These are phyloP conservation scores for Lepeophtheirus nordmannii DNA, from an alignment of 2,888 invertebrate genomes.

Conservation along the genomic window DNA sequence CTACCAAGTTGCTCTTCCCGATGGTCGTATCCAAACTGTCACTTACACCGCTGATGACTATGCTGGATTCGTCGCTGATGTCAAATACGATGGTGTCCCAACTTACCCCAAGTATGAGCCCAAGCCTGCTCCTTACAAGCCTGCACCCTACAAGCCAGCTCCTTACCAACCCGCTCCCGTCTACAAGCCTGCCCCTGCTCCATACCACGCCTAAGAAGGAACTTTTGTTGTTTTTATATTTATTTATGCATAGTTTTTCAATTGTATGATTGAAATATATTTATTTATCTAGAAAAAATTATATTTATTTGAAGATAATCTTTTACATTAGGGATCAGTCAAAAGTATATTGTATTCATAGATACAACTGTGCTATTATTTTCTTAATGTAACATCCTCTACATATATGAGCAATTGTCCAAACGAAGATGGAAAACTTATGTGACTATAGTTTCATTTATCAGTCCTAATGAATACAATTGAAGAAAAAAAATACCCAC, in stretches of 20 bases:
- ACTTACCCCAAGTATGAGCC: conserved; percentile 23
- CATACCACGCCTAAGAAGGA: conserved; percentile 3
- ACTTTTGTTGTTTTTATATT: neutral
- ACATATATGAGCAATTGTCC: too few relatives aligned
- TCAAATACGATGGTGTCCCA: conserved; percentile 17
- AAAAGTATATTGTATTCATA: too few relatives aligned
- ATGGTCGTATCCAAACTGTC: conserved; percentile 22
- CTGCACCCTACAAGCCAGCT: conserved; percentile 20
- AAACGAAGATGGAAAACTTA: too few relatives aligned
- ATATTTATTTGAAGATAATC: too few relatives aligned
- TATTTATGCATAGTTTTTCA: neutral
- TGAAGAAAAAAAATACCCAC: too few relatives aligned
- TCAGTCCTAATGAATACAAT: too few relatives aligned
- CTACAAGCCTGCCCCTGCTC: conserved; percentile 2
- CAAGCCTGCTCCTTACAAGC: conserved; percentile 8
- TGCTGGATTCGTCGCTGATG: conserved; percentile 22
- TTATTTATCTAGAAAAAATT: too few relatives aligned
- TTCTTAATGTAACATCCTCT: too few relatives aligned
- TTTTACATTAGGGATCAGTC: too few relatives aligned
- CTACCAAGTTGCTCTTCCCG: conserved; percentile 19
- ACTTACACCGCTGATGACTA: conserved; percentile 25
- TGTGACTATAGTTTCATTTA: too few relatives aligned
- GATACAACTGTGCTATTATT: too few relatives aligned
- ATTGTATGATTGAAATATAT: too few relatives aligned
- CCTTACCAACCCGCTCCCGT: conserved; percentile 3